Base-by-base conservation (phyloP, 2,888 invertebrate genomes). In the Sphaeridia pumilis region DNA sequence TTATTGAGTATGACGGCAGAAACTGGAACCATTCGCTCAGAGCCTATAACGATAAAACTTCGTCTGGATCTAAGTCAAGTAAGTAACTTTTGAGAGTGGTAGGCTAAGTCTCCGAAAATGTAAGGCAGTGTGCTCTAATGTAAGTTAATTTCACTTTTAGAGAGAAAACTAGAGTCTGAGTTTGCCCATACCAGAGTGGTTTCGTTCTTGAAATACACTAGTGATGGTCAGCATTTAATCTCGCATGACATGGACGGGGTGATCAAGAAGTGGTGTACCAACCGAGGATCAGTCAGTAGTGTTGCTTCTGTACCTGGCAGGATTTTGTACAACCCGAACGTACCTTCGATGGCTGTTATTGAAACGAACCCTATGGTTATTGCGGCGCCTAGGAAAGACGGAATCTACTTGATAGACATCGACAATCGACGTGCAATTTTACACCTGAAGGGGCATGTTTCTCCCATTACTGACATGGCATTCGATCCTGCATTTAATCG, bases 401-500 rank as follows among this genome's bases (percentile, higher is more conserved):
- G 28, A 12, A 52, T 52, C n/a, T 52, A 31, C 20, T 34, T 52
- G 34, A 47, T 52, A 5, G 52, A 52, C 20, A 25, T 47, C 1
- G 52, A 52, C n/a, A 47, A 43, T 31, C 31, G 41, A 34, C 3
- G 12, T 22, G 34, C 35, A 2, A 26, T 52, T 5, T 24, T 17
- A 25, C 41, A 47, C 14, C 20, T 52, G 22, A 52, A 52, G 47
- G 52, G 52, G 2, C 52, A 52, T 31, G 46, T 52, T 7, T 47
- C 52, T 22, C 47, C 42, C 42, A 52, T 52, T 20, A 44, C 44
- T 7, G 52, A 52, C 44, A 41, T 52, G 3, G 46, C 46, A 35
- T 52, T 47, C 27, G 52, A 52, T 12, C 52, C 52, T n/a, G 52
- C 44, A 1, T 52, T 47, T 43, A 52, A 52, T 43, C 28, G 52